These are phyloP conservation scores for Spondyliosoma cantharus DNA, from an alignment of 2,797 vertebrate species.

Conservation along the genomic window DNA sequence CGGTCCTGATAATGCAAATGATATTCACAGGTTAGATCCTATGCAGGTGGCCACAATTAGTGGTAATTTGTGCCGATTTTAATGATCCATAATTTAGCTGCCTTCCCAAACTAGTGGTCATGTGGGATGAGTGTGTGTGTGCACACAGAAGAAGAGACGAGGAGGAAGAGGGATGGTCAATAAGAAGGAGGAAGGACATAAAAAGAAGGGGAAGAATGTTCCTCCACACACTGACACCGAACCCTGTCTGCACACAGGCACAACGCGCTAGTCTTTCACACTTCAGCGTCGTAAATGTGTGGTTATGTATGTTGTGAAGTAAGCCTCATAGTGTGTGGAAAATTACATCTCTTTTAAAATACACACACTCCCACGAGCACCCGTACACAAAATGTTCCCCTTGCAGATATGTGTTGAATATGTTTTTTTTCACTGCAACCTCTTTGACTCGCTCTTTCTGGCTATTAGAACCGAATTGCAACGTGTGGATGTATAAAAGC, in stretches of 20 bases:
- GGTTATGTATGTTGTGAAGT: background rate
- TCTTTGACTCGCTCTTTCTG: conserved; percentile 68
- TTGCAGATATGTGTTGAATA: conserved; percentile 45
- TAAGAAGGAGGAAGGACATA: conserved; percentile 3
- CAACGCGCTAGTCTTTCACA: conserved; percentile 1
- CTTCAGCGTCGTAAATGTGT: conserved; percentile 3
- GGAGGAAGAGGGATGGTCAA: background rate
- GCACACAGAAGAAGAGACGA: conserved; percentile 4
- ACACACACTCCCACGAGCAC: background rate
- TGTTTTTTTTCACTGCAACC: conserved; percentile 48
- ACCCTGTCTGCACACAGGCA: background rate
- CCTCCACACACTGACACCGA: background rate
- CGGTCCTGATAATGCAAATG: conserved; percentile 79
- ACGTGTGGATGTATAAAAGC: conserved; percentile 63
- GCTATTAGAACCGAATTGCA: conserved; percentile 67
- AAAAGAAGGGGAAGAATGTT: conserved; percentile 17
- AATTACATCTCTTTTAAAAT: conserved; percentile 32
- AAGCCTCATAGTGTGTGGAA: conserved; percentile 6
- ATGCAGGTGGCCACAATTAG: conserved; percentile 90
- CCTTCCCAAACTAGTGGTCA: conserved; percentile 68
- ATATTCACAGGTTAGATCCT: conserved; percentile 84
- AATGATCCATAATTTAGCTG: conserved; percentile 86
- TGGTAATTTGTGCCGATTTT: conserved; percentile 84
- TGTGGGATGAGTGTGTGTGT: conserved; percentile 58
- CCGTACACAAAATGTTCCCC: conserved; percentile 12